These are phyloP conservation scores for Drosophila miranda DNA, from an alignment of 1,140 invertebrate genomes.

Conservation along the genomic window DNA sequence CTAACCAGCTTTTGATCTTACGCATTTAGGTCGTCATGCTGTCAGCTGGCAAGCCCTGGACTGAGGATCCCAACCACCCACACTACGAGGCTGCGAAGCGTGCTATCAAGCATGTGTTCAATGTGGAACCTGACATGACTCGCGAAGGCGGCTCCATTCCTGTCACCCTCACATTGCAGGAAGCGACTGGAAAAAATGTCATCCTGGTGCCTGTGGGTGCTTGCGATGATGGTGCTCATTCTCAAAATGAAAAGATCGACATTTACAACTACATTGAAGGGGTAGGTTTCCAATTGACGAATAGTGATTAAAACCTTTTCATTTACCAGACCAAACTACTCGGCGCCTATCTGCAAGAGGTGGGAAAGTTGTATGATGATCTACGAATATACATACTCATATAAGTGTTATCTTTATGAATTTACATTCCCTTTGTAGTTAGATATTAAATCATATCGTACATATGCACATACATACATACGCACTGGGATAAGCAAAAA, in stretches of 20 bases:
- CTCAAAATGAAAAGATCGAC: slow-evolving; percentile 98
- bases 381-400: background rate
- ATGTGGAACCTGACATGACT: slow-evolving; percentile 96
- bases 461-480: background rate
- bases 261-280: slow-evolving; percentile 96
- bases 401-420: slow-evolving; percentile 2
- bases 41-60: no score
- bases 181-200: slow-evolving; percentile 96
- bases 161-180: slow-evolving; percentile 94
- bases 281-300: slow-evolving; percentile 84
- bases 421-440: slow-evolving; percentile 2
- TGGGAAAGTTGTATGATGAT: slow-evolving; percentile 80
- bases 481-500: background rate
- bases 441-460: background rate
- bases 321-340: slow-evolving; percentile 91
- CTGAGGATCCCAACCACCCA: slow-evolving; percentile 95
- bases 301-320: slow-evolving; percentile 7
- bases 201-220: slow-evolving; percentile 95
- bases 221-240: slow-evolving; percentile 98
- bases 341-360: slow-evolving; percentile 92
- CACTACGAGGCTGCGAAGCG: slow-evolving; percentile 94
- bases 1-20: slow-evolving; percentile 76
- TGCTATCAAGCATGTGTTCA: slow-evolving; percentile 95
- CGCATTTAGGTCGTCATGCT: slow-evolving; percentile 83
- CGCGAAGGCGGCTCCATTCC: slow-evolving; percentile 98